A percentile compares a stretch with the other conserved stretches of the same genome.
These are phyloP conservation scores for Atrina japonica DNA, from an alignment of 2,888 invertebrate species.

Conservation along the genomic window DNA sequence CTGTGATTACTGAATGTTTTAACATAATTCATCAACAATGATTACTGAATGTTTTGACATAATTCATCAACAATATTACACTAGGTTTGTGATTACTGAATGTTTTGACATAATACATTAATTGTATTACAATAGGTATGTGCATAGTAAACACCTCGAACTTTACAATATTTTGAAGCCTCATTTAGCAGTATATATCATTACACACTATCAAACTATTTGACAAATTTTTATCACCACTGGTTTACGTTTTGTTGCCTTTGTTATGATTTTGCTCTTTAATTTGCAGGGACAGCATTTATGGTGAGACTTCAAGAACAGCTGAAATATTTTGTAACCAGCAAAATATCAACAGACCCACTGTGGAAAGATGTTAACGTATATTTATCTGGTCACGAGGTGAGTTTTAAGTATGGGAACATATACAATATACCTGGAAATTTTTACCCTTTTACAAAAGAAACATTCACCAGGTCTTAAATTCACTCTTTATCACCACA, in stretches of 20 bases:
- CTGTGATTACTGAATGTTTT: constrained; percentile 1
- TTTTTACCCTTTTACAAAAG: too few species aligned
- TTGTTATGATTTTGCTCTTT: too few species aligned
- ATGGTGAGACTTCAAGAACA: constrained; percentile 94
- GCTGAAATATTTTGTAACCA: constrained; percentile 91
- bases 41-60: not conserved
- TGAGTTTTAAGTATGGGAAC: too few species aligned
- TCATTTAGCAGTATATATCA: too few species aligned
- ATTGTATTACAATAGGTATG: constrained; percentile 89
- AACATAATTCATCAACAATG: not conserved
- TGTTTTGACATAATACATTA: not conserved
- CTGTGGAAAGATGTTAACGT: constrained; percentile 93
- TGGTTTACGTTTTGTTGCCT: too few species aligned
- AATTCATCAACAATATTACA: constrained; percentile 83
- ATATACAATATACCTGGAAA: too few species aligned
- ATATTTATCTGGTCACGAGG: constrained; percentile 95
- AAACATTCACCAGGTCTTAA: too few species aligned
- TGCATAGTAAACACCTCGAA: not conserved
- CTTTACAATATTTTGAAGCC: too few species aligned
- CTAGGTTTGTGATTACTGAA: constrained; percentile 86
- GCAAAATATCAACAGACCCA: constrained; percentile 89
- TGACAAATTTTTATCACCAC: too few species aligned
- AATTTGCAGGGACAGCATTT: constrained; percentile 84
- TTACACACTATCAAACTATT: too few species aligned
- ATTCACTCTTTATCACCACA: too few species aligned